A percentile compares a stretch with the other conserved stretches of the same genome.
Conservation (phyloP, 2,113 vertebrate species). For the Egretta garzetta region DNA sequence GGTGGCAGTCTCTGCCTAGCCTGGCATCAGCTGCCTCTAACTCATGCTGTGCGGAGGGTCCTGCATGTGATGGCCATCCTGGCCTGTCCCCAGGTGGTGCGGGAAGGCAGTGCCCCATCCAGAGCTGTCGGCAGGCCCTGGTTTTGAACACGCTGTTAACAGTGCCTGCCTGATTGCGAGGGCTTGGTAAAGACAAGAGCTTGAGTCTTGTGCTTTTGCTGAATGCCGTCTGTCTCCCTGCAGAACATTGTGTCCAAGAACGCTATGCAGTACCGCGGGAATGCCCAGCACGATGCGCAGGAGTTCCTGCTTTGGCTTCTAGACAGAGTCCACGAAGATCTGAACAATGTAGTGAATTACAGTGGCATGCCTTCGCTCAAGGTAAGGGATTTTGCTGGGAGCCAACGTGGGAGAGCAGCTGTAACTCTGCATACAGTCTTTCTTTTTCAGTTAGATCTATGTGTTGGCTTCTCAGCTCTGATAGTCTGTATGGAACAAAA, state of each 20-base stretch:
- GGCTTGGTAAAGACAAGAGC: neutral
- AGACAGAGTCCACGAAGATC: constrained; percentile 95
- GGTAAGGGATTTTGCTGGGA: constrained; percentile 63
- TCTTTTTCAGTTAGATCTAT: neutral
- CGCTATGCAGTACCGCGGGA: constrained; percentile 93
- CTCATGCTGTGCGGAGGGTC: accelerated
- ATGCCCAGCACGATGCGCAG: constrained; percentile 95
- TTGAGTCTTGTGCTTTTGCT: accelerated
- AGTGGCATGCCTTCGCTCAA: constrained; percentile 81
- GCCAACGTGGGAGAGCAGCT: accelerated
- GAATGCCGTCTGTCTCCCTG: neutral
- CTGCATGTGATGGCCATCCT: accelerated
- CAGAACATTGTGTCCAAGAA: constrained; percentile 94
- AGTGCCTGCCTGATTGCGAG: too few relatives aligned
- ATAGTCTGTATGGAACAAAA: neutral
- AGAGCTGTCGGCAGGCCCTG: neutral
- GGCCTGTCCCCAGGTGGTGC: neutral
- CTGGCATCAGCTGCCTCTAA: neutral
- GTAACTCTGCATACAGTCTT: neutral
- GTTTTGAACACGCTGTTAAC: neutral
- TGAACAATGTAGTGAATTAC: constrained; percentile 84
- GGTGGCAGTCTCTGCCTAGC: neutral
- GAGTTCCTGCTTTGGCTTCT: constrained; percentile 98
- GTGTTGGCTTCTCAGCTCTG: neutral
- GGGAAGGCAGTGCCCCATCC: neutral